Evolutionary conservation across 92 coral and sea anemone genomes (phyloP).

Genomic region (Porites lobata): DNA sequence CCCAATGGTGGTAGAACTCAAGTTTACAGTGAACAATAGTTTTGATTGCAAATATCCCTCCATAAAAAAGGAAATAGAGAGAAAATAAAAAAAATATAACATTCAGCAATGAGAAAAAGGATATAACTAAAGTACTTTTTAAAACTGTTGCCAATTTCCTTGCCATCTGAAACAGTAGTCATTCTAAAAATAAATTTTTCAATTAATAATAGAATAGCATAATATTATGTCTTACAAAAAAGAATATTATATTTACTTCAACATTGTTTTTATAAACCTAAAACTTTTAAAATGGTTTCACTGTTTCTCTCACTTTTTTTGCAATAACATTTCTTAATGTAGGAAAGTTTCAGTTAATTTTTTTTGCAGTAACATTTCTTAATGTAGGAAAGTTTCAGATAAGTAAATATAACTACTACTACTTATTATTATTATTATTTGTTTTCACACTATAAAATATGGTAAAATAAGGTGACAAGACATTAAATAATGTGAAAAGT

Average conservation of each 20-base stretch:
- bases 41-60: neutral
- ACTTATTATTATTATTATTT: too few relatives aligned
- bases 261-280: neutral
- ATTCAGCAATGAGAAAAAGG: neutral
- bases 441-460: too few relatives aligned
- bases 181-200: conserved; percentile 16
- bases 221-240: neutral
- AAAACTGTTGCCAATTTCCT: neutral
- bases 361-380: too few relatives aligned
- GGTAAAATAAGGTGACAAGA: too few relatives aligned
- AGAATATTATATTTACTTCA: neutral
- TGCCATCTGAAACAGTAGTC: neutral
- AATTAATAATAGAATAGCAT: neutral
- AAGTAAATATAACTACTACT: too few relatives aligned
- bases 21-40: neutral
- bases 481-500: too few relatives aligned
- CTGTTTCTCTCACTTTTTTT: too few relatives aligned
- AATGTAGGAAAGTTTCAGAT: too few relatives aligned
- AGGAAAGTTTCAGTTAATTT: too few relatives aligned
- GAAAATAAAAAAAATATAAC: neutral
- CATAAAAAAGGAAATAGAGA: too few relatives aligned
- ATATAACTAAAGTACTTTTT: neutral
- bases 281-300: neutral
- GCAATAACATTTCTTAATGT: too few relatives aligned
- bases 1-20: neutral